Conservation (phyloP, 2,113 vertebrate species). For the Macrotus californicus region DNA sequence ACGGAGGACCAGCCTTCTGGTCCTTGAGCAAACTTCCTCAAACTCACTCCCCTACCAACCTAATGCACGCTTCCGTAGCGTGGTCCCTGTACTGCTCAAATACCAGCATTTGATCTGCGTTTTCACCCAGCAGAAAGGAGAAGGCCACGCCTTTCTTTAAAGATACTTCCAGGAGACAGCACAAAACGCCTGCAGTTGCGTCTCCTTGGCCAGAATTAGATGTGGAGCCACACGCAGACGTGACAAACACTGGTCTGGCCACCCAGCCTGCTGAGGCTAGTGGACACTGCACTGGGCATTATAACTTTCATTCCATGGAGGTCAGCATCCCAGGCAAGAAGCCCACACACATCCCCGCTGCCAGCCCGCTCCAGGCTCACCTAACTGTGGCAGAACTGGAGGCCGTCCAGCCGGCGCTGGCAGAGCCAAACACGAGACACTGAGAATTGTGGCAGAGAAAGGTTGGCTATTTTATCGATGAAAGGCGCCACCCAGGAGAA, state of each 20-base stretch:
- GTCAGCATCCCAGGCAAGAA: neutral
- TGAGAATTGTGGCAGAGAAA: neutral
- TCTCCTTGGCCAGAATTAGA: neutral
- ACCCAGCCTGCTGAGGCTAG: neutral
- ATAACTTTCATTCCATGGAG: no score
- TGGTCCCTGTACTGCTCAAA: neutral
- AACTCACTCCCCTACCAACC: rapidly evolving
- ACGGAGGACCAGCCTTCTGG: neutral
- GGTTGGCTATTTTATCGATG: neutral
- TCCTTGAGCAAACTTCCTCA: neutral
- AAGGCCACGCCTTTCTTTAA: neutral
- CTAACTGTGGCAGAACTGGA: neutral
- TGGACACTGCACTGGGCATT: neutral
- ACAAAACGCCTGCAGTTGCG: neutral
- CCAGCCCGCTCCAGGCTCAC: neutral
- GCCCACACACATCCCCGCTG: neutral
- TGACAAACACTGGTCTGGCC: neutral
- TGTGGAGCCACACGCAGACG: no score
- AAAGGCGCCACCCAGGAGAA: neutral
- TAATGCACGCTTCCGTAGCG: rapidly evolving
- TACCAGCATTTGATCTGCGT: neutral
- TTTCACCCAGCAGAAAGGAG: neutral
- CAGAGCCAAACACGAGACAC: neutral
- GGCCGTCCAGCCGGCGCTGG: neutral
- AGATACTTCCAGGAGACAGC: neutral